Conservation (phyloP, 2,797 vertebrate species). For the Bucorvus abyssinicus region DNA sequence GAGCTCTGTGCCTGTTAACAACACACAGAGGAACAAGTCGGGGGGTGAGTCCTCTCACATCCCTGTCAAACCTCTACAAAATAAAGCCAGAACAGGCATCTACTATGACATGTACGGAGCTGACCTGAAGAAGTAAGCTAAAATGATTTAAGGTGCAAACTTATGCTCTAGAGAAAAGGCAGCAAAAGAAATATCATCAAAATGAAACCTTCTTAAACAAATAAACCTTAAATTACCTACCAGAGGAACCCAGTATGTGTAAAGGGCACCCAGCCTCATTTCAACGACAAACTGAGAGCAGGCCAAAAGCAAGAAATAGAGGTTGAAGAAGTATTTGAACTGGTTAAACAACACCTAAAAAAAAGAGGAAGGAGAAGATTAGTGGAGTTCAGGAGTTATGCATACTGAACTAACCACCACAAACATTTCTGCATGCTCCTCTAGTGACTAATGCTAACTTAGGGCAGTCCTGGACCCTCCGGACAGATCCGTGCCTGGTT, state of each 20-base stretch:
- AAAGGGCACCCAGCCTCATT: slow-evolving; percentile 90
- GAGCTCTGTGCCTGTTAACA: neutral
- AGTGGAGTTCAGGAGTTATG: neutral
- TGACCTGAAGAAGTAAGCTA: neutral
- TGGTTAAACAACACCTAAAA: slow-evolving; percentile 93
- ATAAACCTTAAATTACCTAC: slow-evolving; percentile 76
- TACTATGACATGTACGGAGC: neutral
- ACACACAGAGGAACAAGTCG: neutral
- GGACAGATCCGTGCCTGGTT: neutral
- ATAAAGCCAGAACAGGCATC: neutral
- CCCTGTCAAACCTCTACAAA: neutral
- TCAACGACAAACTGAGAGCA: slow-evolving; percentile 97
- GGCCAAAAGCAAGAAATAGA: slow-evolving; percentile 95
- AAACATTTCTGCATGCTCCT: neutral
- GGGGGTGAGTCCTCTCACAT: neutral
- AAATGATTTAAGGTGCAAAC: neutral
- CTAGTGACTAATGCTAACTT: neutral
- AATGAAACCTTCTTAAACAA: neutral
- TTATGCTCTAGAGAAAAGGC: neutral
- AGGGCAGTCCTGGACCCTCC: neutral
- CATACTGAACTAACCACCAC: neutral
- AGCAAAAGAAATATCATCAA: neutral
- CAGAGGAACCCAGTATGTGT: slow-evolving; percentile 99
- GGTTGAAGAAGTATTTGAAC: slow-evolving; percentile 99
- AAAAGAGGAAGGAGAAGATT: neutral